Evolutionary conservation across 53 echinoderm and acorn worm species (phyloP).

Genomic region (Mesocentrotus franciscanus): DNA sequence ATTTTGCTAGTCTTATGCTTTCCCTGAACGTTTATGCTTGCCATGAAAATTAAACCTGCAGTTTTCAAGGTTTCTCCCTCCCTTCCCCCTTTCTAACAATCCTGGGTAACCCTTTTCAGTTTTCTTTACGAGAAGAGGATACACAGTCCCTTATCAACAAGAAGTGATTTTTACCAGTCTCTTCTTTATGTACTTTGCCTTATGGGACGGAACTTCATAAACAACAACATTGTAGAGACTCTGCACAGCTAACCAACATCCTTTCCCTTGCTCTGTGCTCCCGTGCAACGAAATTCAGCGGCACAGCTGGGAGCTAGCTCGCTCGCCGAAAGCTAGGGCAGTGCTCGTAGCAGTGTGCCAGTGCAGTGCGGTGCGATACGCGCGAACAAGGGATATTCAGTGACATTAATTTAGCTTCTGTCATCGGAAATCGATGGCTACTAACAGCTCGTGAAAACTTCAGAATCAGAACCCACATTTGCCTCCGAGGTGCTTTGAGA

Average conservation of each 20-base stretch:
- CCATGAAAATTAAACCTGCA: not conserved
- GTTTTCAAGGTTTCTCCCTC: not conserved
- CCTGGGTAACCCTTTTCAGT: not conserved
- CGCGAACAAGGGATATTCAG: not conserved
- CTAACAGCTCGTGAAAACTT: constrained; percentile 4
- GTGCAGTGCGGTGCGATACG: not conserved
- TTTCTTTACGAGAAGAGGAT: not conserved
- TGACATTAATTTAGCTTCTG: not conserved
- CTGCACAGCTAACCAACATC: not conserved
- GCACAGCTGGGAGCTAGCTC: constrained; percentile 50
- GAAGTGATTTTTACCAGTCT: constrained; percentile 41
- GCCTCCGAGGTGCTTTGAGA: constrained; percentile 28
- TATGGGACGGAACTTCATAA: constrained; percentile 41
- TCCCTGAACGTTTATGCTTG: not conserved
- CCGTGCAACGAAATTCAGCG: constrained; percentile 36
- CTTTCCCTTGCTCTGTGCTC: not conserved
- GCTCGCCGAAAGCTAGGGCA: constrained; percentile 44
- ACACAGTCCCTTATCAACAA: not conserved
- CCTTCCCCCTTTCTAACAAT: not conserved
- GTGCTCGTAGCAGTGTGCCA: not conserved
- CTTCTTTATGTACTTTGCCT: not conserved
- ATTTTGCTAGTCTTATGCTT: not conserved
- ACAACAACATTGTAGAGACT: constrained; percentile 26
- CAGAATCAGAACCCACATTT: not conserved
- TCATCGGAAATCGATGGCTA: constrained; percentile 29